Base-by-base conservation (phyloP, 37 sponge, comb jelly and placozoan genomes). In the Oopsacas minuta region DNA sequence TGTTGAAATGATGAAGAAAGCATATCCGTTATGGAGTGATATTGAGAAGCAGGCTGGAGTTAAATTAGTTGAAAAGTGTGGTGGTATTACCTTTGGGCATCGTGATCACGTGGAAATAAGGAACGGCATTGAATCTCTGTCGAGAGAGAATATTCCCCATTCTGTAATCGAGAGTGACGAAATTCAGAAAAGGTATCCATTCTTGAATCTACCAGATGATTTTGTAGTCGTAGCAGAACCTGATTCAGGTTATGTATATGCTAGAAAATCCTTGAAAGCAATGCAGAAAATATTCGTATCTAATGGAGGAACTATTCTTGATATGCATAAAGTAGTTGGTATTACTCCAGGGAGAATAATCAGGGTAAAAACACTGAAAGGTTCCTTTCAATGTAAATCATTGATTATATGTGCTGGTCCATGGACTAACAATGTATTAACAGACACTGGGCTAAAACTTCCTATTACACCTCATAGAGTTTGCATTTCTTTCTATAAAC, bases 341-440 rank as follows among this genome's bases (percentile, higher is more conserved):
- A 91, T 94, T 22, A 36, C 30, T 23, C 88, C 91, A 28, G 90
- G 90, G 38, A 37, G 38, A 5, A 23, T 37, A 37, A 86, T 91
- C 25, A 89, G 82, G 3, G 61, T 94, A 46, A 37, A 37, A 5
- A 91, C 90, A 17, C 36, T 30, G 38, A 91, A 83, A n/a, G 87
- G 89, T 25, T 36, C 35, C 15, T 89, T 91, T 86, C 81, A 5
- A 0, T 46, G 91, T 30, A 88, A 61, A 38, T 46, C 86, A 10
- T 37, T 94, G 37, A 87, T 94, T 20, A 86, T 94, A 36, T 86
- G 92, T 37, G 92, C 92, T 35, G 92, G 92, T 32, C 37, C 91
- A 30, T 94, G 94, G 94, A 38, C 89, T n/a, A 82, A 90, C 15
- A 81, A 51, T 0, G 36, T 94, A 25, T 0, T 91, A 23, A 52